A percentile compares a stretch with the other conserved stretches of the same genome.
These are phyloP conservation scores for Sarcophaga variegata DNA, from an alignment of 2,888 invertebrate genomes.

Conservation along the genomic window DNA sequence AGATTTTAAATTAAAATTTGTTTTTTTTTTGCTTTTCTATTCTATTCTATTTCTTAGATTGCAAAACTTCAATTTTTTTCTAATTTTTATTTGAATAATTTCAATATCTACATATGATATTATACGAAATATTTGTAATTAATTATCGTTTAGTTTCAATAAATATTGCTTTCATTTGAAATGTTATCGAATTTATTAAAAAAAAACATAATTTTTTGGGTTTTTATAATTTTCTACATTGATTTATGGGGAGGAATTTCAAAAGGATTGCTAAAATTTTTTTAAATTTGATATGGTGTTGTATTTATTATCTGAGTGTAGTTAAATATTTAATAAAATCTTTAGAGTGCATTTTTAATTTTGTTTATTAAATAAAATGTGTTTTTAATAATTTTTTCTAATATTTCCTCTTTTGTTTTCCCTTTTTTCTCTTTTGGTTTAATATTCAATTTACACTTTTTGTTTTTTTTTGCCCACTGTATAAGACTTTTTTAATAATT, in stretches of 20 bases:
- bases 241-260: background rate
- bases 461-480: conserved; percentile 22
- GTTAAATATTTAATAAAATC: background rate
- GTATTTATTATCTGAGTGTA: conserved; percentile 5
- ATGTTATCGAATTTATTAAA: background rate
- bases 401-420: background rate
- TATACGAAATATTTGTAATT: background rate
- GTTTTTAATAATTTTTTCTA: background rate
- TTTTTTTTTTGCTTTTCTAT: background rate
- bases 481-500: background rate
- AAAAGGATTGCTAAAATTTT: too few species aligned
- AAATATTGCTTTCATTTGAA: conserved; percentile 61
- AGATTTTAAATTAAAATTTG: background rate
- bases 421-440: background rate
- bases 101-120: conserved; percentile 27
- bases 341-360: background rate
- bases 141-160: conserved; percentile 50
- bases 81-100: conserved; percentile 21
- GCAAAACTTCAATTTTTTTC: conserved; percentile 8
- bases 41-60: background rate
- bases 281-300: too few species aligned
- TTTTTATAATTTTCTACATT: background rate
- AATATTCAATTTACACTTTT: background rate
- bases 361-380: conserved; percentile 1
- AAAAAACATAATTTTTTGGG: background rate